phyloP scores from a whole-genome alignment of 1,140 invertebrate genomes.

The Penaeus indicus region DNA sequence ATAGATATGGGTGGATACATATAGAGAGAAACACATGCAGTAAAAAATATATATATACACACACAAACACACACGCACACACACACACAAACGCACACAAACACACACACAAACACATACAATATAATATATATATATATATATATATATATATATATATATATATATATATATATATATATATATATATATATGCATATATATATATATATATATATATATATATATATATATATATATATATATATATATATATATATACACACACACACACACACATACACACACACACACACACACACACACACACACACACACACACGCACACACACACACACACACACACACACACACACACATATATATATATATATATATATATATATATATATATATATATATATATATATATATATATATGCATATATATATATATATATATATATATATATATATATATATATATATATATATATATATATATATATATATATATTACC shows the following conservation, averaged over 20 bases:
- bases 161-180: too few species aligned
- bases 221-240: too few species aligned
- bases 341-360: constrained; percentile 7
- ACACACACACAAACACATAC: constrained; percentile 20
- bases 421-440: not conserved
- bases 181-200: too few species aligned
- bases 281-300: too few species aligned
- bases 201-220: too few species aligned
- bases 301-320: not conserved
- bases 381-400: not conserved
- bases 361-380: not conserved
- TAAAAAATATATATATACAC: too few species aligned
- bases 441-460: not conserved
- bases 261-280: not conserved
- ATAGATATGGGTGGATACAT: too few species aligned
- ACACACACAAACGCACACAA: not conserved
- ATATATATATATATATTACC: not conserved
- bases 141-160: too few species aligned
- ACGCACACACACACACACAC: constrained; percentile 12
- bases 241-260: too few species aligned
- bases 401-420: not conserved
- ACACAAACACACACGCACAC: not conserved
- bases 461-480: not conserved
- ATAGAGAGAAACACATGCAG: too few species aligned
- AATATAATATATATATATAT: not conserved